Percentiles rank a stretch among this genome's conserved stretches.
These are phyloP conservation scores for Samia ricini DNA, from an alignment of 1,140 invertebrate species.

Conservation along the genomic window DNA sequence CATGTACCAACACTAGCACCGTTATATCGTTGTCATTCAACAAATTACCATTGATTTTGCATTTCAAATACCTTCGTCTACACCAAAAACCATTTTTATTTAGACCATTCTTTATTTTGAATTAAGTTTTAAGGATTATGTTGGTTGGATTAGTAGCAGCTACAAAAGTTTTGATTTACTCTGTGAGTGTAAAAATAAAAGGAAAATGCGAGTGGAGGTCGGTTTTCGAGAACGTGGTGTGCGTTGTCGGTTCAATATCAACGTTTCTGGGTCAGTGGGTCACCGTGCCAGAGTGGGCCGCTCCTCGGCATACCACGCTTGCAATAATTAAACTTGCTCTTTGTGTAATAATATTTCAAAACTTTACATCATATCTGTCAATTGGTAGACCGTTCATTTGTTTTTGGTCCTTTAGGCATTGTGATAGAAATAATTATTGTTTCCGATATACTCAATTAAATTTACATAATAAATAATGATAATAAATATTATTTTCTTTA, in stretches of 20 bases:
- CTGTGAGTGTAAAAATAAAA: constrained; percentile 31
- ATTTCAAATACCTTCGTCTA: neutral
- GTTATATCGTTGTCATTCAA: constrained; percentile 41
- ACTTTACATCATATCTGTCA: constrained; percentile 10
- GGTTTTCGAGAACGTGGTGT: constrained; percentile 66
- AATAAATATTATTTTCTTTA: too few relatives aligned
- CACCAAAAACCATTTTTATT: too few relatives aligned
- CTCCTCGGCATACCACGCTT: constrained; percentile 44
- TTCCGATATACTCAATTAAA: neutral
- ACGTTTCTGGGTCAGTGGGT: constrained; percentile 73
- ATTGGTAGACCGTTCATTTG: neutral
- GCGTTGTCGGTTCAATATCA: constrained; percentile 75
- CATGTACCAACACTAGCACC: constrained; percentile 43
- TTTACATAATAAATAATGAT: too few relatives aligned
- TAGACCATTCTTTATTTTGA: neutral
- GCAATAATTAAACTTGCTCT: constrained; percentile 60
- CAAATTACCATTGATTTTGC: constrained; percentile 13
- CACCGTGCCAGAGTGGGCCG: constrained; percentile 59
- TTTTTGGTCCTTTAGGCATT: neutral
- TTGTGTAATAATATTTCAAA: constrained; percentile 32
- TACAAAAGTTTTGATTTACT: neutral
- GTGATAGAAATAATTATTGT: neutral
- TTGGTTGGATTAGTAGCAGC: too few relatives aligned
- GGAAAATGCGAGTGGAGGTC: constrained; percentile 71
- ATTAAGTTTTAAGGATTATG: neutral